phyloP scores from a whole-genome alignment of 37 sponge, comb jelly and placozoan species.

The Mnemiopsis leidyi region DNA sequence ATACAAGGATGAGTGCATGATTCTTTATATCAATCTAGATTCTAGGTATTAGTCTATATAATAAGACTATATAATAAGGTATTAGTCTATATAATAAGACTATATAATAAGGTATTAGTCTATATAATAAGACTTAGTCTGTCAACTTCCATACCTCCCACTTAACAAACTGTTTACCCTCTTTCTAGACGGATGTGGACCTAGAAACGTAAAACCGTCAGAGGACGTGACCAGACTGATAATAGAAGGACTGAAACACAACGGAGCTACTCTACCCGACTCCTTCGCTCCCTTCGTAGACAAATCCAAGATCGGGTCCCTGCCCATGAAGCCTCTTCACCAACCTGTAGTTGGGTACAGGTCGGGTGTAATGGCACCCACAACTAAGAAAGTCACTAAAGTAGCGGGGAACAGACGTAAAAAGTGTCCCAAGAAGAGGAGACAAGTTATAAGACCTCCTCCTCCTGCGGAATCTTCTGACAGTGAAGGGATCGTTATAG shows the following conservation, averaged over 20 bases:
- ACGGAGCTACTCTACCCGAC: neutral
- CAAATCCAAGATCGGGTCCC: neutral
- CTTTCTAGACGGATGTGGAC: neutral
- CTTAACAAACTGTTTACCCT: too few species aligned
- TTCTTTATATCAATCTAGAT: too few species aligned
- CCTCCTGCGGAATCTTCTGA: neutral
- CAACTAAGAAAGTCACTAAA: neutral
- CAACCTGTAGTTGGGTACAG: constrained; percentile 11
- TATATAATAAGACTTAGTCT: too few species aligned
- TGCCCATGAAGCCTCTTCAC: neutral
- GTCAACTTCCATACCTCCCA: too few species aligned
- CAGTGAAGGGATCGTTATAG: neutral
- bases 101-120: too few species aligned
- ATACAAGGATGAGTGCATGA: too few species aligned
- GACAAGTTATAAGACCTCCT: neutral
- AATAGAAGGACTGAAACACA: neutral
- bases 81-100: too few species aligned
- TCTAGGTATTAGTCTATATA: too few species aligned
- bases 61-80: too few species aligned
- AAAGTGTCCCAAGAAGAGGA: neutral
- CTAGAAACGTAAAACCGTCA: neutral
- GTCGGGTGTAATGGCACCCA: neutral
- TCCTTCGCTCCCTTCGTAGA: constrained; percentile 17
- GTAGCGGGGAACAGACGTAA: neutral
- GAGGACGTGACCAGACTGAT: neutral